Evolutionary conservation across 1,140 invertebrate species (phyloP).

Genomic region (Atopsyche davidsoni): DNA sequence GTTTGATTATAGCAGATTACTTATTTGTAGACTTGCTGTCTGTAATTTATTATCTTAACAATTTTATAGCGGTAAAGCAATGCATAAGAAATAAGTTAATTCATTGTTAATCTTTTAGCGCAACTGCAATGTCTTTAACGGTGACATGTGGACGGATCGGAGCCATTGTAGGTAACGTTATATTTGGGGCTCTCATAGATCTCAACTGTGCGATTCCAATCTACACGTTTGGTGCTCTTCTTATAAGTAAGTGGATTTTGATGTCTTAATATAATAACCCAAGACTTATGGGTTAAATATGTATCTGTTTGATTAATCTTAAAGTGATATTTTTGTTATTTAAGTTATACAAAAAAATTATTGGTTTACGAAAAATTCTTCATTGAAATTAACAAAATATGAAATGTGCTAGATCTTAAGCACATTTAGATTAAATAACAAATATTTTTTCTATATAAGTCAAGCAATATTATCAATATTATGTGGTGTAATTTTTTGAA

Average conservation of each 20-base stretch:
- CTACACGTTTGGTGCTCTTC: slow-evolving; percentile 48
- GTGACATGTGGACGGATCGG: slow-evolving; percentile 51
- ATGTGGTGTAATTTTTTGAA: too few species aligned
- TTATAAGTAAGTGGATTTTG: slow-evolving; percentile 43
- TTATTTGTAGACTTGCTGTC: too few species aligned
- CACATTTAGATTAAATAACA: too few species aligned
- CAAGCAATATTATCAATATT: too few species aligned
- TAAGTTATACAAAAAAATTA: too few species aligned
- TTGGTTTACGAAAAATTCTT: too few species aligned
- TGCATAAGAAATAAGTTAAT: neutral
- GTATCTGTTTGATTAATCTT: too few species aligned
- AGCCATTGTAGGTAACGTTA: slow-evolving; percentile 52
- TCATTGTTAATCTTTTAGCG: slow-evolving; percentile 34
- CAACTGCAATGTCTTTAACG: slow-evolving; percentile 50
- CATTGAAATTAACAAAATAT: too few species aligned
- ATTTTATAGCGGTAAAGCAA: neutral
- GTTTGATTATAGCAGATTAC: too few species aligned
- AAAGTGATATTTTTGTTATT: too few species aligned
- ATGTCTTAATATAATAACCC: neutral
- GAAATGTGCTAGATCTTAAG: too few species aligned
- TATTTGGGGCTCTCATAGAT: slow-evolving; percentile 51
- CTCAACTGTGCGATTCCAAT: slow-evolving; percentile 50
- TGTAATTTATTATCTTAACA: neutral
- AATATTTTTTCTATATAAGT: too few species aligned
- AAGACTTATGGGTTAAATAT: slow-evolving; percentile 1